Base-by-base conservation (phyloP, 1,140 invertebrate species). In the Drosophila ercepeae region DNA sequence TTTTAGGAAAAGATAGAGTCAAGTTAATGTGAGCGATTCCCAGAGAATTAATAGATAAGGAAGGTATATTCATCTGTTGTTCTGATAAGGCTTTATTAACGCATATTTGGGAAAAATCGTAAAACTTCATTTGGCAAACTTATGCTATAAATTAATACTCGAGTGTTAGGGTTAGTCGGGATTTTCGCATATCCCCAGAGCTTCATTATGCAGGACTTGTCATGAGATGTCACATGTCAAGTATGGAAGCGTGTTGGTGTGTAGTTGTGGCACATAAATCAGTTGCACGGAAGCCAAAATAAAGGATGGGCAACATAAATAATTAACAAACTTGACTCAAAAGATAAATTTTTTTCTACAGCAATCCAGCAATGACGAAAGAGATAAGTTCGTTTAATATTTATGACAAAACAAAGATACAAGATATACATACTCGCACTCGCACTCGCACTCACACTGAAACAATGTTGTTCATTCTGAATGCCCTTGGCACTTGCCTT, bases 301-400 rank as follows among this genome's bases (percentile, higher is more conserved):
- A 76, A 79, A 61, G 51, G 63, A 77, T 63, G 73, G 76, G 46
- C 61, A 25, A 83, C 89, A 90, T 90, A 90, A 90, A 90, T 90
- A 90, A 90, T 90, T 90, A 90, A 90, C 83, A 89, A 90, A 90
- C 89, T 89, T 83, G 72, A 60, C 65, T 61, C 83, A 84, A 90
- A 90, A 89, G 89, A 90, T 90, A 90, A 79, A 90, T 90, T 83
- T 83, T 77, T 73, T 69, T 39, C 13, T 13, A 67, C 71, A 70
- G 70, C 67, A 69, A 70, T 13, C 70, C 71, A 70, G 70, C 67
- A 69, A 70, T 71, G 69, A 71, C 59, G 53, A 70, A 69, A 76
- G 75, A 81, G 69, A 89, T 90, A 90, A 89, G 81, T 89, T 90
- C 84, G 79, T 89, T 82, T 90, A 90, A 90, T 90, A 90, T 90